Conservation (phyloP, 2,113 vertebrate genomes). For the Takifugu bimaculatus region DNA sequence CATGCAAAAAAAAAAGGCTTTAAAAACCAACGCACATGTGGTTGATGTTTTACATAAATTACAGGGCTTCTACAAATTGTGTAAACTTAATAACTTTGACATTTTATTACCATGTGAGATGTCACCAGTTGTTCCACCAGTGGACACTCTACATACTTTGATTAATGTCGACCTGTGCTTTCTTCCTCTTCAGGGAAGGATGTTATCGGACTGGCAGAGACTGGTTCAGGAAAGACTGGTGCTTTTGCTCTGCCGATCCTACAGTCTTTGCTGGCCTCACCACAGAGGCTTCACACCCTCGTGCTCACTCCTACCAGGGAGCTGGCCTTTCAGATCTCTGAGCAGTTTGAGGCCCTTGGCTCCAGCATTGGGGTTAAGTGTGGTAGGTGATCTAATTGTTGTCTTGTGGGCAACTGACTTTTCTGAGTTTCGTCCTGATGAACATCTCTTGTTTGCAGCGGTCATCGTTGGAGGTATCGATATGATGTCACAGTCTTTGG, state of each 20-base stretch:
- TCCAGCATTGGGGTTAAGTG: conserved; percentile 93
- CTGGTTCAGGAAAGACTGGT: conserved; percentile 94
- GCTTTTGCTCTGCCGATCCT: conserved; percentile 96
- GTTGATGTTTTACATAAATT: too few species aligned
- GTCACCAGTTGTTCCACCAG: too few species aligned
- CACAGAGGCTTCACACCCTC: conserved; percentile 89
- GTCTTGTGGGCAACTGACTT: neutral
- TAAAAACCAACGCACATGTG: too few species aligned
- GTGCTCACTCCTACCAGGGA: conserved; percentile 95
- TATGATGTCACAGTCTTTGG: conserved; percentile 94
- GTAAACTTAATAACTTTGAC: too few species aligned
- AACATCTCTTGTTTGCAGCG: conserved; percentile 65
- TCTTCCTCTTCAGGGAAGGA: conserved; percentile 75
- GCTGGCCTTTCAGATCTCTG: conserved; percentile 94
- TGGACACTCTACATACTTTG: neutral
- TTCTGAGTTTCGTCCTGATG: neutral
- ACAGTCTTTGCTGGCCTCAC: conserved; percentile 84
- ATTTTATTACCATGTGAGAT: too few species aligned
- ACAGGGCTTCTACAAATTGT: too few species aligned
- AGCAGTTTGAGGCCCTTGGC: conserved; percentile 97
- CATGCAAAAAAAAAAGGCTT: too few species aligned
- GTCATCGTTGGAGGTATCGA: conserved; percentile 97
- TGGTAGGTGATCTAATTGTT: conserved; percentile 68
- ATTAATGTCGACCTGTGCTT: neutral
- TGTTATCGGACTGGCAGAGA: conserved; percentile 94